Percentiles rank a stretch among this genome's conserved stretches.
Conservation (phyloP, 2,113 vertebrate species). For the Upupa epops region DNA sequence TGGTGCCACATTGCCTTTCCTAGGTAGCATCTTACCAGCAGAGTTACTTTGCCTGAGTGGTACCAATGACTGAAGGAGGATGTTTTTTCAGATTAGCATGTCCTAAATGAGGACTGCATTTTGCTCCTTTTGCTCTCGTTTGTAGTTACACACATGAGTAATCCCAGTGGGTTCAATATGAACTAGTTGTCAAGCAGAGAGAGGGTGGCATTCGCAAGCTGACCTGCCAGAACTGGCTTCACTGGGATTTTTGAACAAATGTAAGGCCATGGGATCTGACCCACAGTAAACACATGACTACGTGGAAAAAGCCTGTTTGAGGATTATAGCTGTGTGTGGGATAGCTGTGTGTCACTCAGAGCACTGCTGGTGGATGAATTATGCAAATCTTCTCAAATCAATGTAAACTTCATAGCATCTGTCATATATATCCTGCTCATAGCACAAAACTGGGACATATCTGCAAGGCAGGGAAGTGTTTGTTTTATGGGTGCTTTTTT, state of each 20-base stretch:
- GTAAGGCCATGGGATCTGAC: constrained; percentile 15
- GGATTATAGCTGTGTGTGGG: background rate
- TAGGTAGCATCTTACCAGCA: background rate
- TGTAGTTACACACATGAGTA: constrained; percentile 35
- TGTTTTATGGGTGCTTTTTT: background rate
- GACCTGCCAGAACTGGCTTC: constrained; percentile 21
- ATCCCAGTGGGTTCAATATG: constrained; percentile 34
- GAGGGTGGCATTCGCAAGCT: constrained; percentile 16
- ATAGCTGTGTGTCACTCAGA: background rate
- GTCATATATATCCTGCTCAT: background rate
- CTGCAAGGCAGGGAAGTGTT: background rate
- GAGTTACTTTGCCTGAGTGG: background rate
- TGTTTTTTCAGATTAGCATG: background rate
- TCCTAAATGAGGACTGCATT: constrained; percentile 5
- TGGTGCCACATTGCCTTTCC: background rate
- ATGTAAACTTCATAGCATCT: background rate
- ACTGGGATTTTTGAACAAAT: constrained; percentile 34
- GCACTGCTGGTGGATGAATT: background rate
- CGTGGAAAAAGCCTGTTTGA: constrained; percentile 33
- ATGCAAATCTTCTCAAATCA: background rate
- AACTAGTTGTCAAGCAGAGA: constrained; percentile 23
- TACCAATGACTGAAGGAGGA: background rate
- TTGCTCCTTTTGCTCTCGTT: background rate
- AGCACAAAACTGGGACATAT: background rate
- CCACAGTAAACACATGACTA: background rate